Evolutionary conservation across 1,140 invertebrate genomes (phyloP), one percentile per base, ranked within the genome.

Genomic region (Drosophila novamexicana): DNA sequence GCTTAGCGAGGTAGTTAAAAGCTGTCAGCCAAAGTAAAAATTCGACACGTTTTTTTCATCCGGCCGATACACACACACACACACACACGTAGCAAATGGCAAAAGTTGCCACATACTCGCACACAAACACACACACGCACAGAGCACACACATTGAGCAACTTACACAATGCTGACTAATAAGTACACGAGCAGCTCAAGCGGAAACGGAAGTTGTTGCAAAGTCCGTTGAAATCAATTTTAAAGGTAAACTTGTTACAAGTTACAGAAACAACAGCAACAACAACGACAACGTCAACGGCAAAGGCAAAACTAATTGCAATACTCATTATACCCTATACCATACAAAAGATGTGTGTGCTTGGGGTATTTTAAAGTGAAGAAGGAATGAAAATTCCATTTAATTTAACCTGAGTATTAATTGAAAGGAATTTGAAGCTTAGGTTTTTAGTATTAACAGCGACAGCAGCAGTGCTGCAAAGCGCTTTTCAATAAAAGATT

Each of bases 211-310:
- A 86, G 76, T 86, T 86, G 82, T 83, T 86, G 63, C 76, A 76
- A 83, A 86, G 82, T 83, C 83, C 58, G 80, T 83, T 83, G 84
- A 88, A 88, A 88, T 88, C 84, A 88, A 88, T 88, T 88, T 89
- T 63, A 81, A 88, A 89, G 64, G 77, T 84, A 84, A 88, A 89
- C 84, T 89, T 88, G 77, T 88, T 78, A 72, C 71, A 82, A 78
- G 37, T 66, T 40, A 68, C 40, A 53, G 9, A 16, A 56, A 45
- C 61, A 74, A 49, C 14, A 42, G 18, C 39, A 47, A 39, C 18
- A 22, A 52, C n/a, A 34, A 53, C 29, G 50, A 37, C 5, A 50
- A 18, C 42, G 49, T 44, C 40, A 14, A 44, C 50, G 39, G 44
- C 49, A 73, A 73, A 79, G 68, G 66, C 61, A 63, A 81, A 88